Percentiles rank a stretch among this genome's conserved stretches.
Evolutionary conservation across 2,113 vertebrate genomes (phyloP).

Genomic region (Otus sunia): DNA sequence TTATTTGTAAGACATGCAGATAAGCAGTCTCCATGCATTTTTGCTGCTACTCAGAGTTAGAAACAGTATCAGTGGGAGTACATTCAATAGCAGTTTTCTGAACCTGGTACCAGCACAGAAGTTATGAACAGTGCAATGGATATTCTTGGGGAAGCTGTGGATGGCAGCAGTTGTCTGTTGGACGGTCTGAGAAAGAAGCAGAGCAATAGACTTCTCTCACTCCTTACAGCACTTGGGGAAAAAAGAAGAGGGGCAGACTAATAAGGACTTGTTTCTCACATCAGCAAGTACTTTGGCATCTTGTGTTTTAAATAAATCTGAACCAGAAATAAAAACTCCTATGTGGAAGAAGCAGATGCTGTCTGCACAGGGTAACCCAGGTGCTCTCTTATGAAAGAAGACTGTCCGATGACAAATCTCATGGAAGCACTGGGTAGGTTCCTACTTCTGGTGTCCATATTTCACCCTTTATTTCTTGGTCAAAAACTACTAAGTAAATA

Average conservation of each 20-base stretch:
- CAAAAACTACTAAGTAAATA: not conserved
- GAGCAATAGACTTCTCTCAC: not conserved
- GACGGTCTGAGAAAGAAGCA: not conserved
- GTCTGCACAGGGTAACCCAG: not conserved
- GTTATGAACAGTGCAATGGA: not conserved
- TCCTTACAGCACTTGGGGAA: not conserved
- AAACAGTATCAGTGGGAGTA: not conserved
- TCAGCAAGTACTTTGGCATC: not conserved
- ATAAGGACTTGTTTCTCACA: not conserved
- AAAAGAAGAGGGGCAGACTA: not conserved
- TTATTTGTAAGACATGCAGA: not conserved
- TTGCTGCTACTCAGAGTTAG: not conserved
- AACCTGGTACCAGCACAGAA: not conserved
- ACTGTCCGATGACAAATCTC: not conserved
- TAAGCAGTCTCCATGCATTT: not conserved
- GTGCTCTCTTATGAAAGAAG: not conserved
- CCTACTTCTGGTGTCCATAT: not conserved
- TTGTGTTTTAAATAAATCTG: not conserved
- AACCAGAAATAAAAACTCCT: not conserved
- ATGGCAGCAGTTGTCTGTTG: not conserved
- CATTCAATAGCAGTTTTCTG: not conserved
- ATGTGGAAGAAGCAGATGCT: not conserved
- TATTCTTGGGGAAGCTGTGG: not conserved
- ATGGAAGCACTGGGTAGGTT: not conserved
- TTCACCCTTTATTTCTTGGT: not conserved